These are phyloP conservation scores for Guaruba guarouba DNA, from an alignment of 2,113 vertebrate genomes.

Conservation along the genomic window DNA sequence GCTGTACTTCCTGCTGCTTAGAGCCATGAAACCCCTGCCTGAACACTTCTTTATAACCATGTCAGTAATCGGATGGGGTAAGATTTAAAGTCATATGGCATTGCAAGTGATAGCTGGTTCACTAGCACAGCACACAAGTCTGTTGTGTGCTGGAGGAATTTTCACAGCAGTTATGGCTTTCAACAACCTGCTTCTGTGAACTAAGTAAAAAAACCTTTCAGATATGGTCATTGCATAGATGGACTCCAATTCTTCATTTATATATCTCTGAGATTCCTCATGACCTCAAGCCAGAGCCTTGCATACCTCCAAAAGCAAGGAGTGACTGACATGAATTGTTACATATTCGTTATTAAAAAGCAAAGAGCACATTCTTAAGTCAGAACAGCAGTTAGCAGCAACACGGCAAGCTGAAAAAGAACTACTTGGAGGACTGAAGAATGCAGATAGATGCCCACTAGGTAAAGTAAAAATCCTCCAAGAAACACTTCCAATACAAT, in stretches of 20 bases:
- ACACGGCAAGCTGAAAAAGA: background rate
- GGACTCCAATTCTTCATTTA: background rate
- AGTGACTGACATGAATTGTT: background rate
- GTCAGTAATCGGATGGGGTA: constrained; percentile 66
- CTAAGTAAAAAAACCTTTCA: background rate
- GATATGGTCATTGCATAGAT: background rate
- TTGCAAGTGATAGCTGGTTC: background rate
- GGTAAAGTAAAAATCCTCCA: background rate
- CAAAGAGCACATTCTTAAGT: background rate
- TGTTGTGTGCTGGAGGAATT: background rate
- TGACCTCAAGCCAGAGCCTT: background rate
- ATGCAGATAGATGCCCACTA: background rate
- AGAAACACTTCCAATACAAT: background rate
- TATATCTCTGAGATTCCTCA: background rate
- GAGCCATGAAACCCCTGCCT: constrained; percentile 45
- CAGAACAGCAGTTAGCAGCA: background rate
- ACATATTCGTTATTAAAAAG: background rate
- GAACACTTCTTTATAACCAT: background rate
- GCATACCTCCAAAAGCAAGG: background rate
- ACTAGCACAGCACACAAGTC: background rate
- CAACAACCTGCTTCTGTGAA: background rate
- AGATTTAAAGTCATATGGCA: background rate
- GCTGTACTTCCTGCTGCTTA: constrained; percentile 62
- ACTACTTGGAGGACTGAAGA: background rate
- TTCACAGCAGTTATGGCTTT: background rate